A percentile compares a stretch with the other conserved stretches of the same genome.
These are phyloP conservation scores for Scaptomyza montana DNA, from an alignment of 1,140 invertebrate species.

Conservation along the genomic window DNA sequence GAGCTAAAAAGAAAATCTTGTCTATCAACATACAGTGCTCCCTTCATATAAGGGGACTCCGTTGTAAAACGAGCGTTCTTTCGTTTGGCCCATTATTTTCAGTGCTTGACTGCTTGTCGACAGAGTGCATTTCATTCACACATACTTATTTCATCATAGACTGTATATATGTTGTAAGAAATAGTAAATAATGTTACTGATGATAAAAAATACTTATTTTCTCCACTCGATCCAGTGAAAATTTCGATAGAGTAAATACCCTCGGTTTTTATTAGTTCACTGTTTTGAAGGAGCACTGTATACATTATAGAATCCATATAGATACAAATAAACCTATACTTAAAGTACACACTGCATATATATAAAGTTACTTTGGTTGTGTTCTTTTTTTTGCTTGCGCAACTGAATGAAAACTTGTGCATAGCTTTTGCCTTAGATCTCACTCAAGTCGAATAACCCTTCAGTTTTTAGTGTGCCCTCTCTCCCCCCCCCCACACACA, in stretches of 20 bases:
- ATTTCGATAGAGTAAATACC: too few species aligned
- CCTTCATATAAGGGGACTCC: too few species aligned
- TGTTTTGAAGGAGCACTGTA: not conserved
- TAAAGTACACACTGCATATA: not conserved
- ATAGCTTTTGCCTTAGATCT: conserved; percentile 25
- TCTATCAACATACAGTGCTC: not conserved
- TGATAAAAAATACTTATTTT: too few species aligned
- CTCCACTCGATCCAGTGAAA: too few species aligned
- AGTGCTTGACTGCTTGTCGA: too few species aligned
- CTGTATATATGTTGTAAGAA: too few species aligned
- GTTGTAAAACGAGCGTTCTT: too few species aligned
- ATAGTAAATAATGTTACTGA: too few species aligned
- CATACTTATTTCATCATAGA: too few species aligned
- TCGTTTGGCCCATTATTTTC: too few species aligned
- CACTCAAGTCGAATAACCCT: not conserved
- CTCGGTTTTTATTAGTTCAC: too few species aligned
- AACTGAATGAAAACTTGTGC: conserved; percentile 56
- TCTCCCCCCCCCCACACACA: not conserved
- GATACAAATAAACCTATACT: conserved; percentile 1
- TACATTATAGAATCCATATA: not conserved
- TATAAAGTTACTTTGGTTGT: conserved; percentile 1
- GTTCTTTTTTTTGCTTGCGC: conserved; percentile 23
- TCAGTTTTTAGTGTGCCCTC: not conserved
- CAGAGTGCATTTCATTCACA: too few species aligned
- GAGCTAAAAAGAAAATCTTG: conserved; percentile 8